Base-by-base conservation (phyloP, 2,797 vertebrate genomes). In the Vespertilio murinus region DNA sequence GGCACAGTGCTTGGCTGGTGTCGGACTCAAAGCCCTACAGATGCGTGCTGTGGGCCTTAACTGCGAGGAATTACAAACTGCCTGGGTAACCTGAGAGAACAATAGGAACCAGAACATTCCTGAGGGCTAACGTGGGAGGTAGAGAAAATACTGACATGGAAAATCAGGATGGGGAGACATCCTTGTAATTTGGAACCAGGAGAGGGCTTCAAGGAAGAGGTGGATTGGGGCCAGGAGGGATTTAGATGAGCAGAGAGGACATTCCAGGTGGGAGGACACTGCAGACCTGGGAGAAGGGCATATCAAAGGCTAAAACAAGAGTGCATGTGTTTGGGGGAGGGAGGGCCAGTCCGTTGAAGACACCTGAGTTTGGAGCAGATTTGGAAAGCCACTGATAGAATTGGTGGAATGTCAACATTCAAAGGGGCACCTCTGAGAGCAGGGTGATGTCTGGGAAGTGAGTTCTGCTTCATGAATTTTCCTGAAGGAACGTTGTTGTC, bases 341-440 rank as follows among this genome's bases (percentile, higher is more conserved):
- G 56, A 28, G 25, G 56, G 56, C 9, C 35, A 20, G 28, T 17
- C 10, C 5, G 75, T 65, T 30, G 42, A 33, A 65, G 69, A 75
- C 69, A 87, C 16, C 16, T 17, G 42, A 84, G 49, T 86, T 59
- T 79, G 56, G 20, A 78, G 54, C 12, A 65, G 54, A 61, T 47
- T 85, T 81, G 22, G 69, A 79, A 25, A 70, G 74, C 42, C 7
- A 1, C 83, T 64, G 42, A 20, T 20, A 38, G n/a, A 77, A 61
- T 71, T 67, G 3, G 11, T 90, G 61, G 61, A 90, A 92, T 49
- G 59, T 65, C 74, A 71, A 38, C n/a, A 30, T 35, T 80, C 54
- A 47, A 12, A 93, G 94, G 69, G 81, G 28, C 18, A 47, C 82
- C 69, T 85, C n/a, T 80, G 69, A 78, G 69, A 90, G 89, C 47